Conservation (phyloP, 2,113 vertebrate genomes). For the Phocoena sinus region DNA sequence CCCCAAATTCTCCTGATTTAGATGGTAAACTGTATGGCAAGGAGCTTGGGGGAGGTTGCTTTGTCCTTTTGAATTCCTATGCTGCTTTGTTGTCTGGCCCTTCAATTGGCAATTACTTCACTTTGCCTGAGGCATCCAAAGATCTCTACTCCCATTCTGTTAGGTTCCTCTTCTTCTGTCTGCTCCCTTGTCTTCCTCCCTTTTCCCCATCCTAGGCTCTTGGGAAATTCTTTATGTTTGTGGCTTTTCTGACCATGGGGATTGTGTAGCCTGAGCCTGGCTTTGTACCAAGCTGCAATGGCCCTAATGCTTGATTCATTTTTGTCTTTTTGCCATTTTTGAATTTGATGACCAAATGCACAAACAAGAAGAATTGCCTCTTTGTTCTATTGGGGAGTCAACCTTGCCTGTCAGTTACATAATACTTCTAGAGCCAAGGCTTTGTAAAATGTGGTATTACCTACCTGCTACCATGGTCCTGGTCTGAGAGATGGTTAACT, state of each 20-base stretch:
- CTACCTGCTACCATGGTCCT: constrained; percentile 59
- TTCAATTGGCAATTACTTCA: not conserved
- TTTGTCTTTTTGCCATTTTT: constrained; percentile 57
- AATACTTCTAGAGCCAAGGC: constrained; percentile 42
- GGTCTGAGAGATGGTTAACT: constrained; percentile 60
- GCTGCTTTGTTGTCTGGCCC: not conserved
- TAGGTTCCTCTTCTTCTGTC: not conserved
- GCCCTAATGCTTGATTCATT: not conserved
- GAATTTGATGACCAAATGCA: constrained; percentile 48
- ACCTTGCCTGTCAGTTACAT: constrained; percentile 35
- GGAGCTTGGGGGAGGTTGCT: not conserved
- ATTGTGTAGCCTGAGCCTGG: not conserved
- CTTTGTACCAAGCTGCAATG: not conserved
- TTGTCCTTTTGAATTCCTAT: constrained; percentile 1
- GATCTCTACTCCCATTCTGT: not conserved
- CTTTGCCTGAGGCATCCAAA: not conserved
- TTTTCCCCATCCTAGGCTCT: not conserved
- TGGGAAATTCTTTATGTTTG: not conserved
- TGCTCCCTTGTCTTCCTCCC: not conserved
- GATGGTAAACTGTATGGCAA: not conserved
- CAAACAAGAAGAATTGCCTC: constrained; percentile 32
- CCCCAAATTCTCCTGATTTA: not conserved
- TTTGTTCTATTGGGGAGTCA: not conserved
- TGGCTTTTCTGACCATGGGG: not conserved
- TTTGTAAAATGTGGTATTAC: constrained; percentile 40